Evolutionary conservation across 1,140 invertebrate genomes (phyloP).

Genomic region (Periplaneta americana): DNA sequence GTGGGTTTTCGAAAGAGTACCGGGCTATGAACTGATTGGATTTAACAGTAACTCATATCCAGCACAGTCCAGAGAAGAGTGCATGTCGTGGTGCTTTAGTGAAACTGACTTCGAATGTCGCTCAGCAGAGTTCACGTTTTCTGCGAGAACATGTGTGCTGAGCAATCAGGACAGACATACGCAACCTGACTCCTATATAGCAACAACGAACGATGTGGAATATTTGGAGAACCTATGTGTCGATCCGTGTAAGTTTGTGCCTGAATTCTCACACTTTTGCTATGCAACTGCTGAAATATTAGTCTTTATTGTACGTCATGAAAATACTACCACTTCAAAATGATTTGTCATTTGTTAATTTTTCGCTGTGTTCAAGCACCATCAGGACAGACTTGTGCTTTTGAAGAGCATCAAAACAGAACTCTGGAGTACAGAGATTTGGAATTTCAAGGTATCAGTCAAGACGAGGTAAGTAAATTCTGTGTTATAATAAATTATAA

Average conservation of each 20-base stretch:
- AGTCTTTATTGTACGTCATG: neutral
- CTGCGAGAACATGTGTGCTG: conserved; percentile 34
- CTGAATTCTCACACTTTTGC: neutral
- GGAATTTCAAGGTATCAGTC: conserved; percentile 25
- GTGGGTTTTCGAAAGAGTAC: conserved; percentile 39
- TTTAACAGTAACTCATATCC: conserved; percentile 32
- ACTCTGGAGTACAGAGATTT: conserved; percentile 38
- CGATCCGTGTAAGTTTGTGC: neutral
- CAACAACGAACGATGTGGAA: conserved; percentile 35
- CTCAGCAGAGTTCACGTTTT: conserved; percentile 26
- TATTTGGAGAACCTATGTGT: conserved; percentile 51
- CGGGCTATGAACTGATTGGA: conserved; percentile 38
- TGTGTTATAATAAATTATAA: no score
- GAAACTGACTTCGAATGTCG: conserved; percentile 32
- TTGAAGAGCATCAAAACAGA: conserved; percentile 35
- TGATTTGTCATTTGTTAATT: neutral
- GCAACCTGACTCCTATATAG: conserved; percentile 42
- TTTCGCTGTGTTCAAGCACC: neutral
- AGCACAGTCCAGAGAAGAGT: conserved; percentile 31
- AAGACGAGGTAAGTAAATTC: conserved; percentile 30
- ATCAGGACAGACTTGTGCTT: conserved; percentile 31
- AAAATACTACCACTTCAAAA: neutral
- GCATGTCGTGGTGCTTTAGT: conserved; percentile 37
- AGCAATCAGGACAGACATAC: conserved; percentile 44
- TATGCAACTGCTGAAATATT: neutral